These are phyloP conservation scores for Elgaria multicarinata DNA, from an alignment of 2,113 vertebrate genomes.

Conservation along the genomic window DNA sequence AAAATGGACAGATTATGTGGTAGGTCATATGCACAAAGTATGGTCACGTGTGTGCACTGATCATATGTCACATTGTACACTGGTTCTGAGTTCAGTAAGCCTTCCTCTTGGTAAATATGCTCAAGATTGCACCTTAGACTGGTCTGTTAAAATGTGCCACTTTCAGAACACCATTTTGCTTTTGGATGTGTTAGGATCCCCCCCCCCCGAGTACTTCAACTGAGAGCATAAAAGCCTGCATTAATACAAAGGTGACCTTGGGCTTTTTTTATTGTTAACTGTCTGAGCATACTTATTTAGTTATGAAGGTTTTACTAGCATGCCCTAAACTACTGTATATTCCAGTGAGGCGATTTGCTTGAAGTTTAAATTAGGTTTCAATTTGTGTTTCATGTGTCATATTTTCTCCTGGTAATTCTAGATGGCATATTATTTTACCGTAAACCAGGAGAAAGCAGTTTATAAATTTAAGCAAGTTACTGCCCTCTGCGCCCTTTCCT, in stretches of 20 bases:
- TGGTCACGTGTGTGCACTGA: neutral
- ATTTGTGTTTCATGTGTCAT: slow-evolving; percentile 42
- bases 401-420: slow-evolving; percentile 50
- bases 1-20: neutral
- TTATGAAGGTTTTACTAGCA: slow-evolving; percentile 16
- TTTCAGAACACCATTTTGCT: neutral
- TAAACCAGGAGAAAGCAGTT: slow-evolving; percentile 42
- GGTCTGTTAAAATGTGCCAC: neutral
- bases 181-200: neutral
- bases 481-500: slow-evolving; percentile 32
- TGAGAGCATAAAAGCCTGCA: neutral
- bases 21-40: neutral
- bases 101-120: too few relatives aligned
- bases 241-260: slow-evolving; percentile 48
- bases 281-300: slow-evolving; percentile 29
- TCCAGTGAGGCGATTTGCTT: slow-evolving; percentile 46
- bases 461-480: slow-evolving; percentile 47
- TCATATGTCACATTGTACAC: neutral
- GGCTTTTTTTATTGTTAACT: slow-evolving; percentile 30
- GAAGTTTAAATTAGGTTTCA: slow-evolving; percentile 58
- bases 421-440: slow-evolving; percentile 54
- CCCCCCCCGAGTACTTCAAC: neutral
- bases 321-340: slow-evolving; percentile 33
- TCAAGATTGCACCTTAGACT: neutral
- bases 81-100: neutral